phyloP scores from a whole-genome alignment of 2,113 vertebrate species.

The Pomatorhinus ruficollis region DNA sequence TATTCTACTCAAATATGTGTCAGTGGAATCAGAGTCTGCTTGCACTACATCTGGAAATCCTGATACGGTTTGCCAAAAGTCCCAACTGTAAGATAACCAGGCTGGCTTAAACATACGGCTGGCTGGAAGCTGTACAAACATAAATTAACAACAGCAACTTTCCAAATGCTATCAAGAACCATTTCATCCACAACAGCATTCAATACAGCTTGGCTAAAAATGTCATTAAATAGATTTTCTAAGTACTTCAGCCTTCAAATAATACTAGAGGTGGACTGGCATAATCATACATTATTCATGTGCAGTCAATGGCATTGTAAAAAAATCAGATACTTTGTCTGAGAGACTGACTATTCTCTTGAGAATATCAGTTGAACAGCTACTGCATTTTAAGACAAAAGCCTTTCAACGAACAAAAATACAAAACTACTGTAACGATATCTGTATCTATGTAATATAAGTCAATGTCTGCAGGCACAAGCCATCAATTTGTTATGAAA shows the following conservation, averaged over 20 bases:
- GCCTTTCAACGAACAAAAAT: background rate
- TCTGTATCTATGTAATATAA: background rate
- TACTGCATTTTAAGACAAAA: constrained; percentile 18
- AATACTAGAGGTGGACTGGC: constrained; percentile 16
- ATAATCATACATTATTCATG: constrained; percentile 55
- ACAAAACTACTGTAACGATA: background rate
- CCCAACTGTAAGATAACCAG: background rate
- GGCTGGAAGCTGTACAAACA: background rate
- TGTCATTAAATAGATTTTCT: constrained; percentile 10
- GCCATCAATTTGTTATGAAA: background rate
- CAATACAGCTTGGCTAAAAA: background rate
- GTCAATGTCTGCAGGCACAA: background rate
- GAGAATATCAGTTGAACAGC: constrained; percentile 38
- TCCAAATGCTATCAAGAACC: background rate
- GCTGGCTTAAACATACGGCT: background rate
- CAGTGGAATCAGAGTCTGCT: background rate
- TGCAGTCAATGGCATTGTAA: background rate
- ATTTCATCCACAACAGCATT: background rate
- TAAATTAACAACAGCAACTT: background rate
- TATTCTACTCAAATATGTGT: background rate
- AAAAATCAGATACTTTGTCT: constrained; percentile 3
- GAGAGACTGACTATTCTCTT: background rate
- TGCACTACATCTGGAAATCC: background rate
- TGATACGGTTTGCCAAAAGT: background rate
- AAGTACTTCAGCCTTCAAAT: background rate